Evolutionary conservation across 1,140 invertebrate species (phyloP), one percentile per base, ranked within the genome.

Genomic region (Pentalonia nigronervosa): DNA sequence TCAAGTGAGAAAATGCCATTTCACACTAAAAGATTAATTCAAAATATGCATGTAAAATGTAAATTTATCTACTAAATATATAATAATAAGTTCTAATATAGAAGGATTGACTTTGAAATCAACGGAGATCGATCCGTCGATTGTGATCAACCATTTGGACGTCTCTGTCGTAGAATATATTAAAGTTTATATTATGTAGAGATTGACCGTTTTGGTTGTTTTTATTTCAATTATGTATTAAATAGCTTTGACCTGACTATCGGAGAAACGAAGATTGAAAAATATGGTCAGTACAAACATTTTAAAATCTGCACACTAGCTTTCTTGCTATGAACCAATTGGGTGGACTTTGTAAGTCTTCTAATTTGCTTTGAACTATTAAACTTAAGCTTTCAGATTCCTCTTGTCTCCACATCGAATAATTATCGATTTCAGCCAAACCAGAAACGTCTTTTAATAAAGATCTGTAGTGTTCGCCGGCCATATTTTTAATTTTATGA

Each of bases 251-350:
- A 14, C 9, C 25, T n/a, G 60, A 67, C 30, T 41, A 41, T 41
- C 4, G 2, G 4, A 41, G 41, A 41, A 4, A 1, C 41, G 2
- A 4, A 41, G 41, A 41, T 4, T 6, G 30, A n/a, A 60, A 25
- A 60, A 67, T 67, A n/a, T 14, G 30, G 11, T 67, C 30, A 30
- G 9, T n/a, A 67, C 47, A 90, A 95, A 97, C 99, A 97, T 99
- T 99, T 96, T 99, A 99, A 90, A 99, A 96, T 96, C 97, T 99
- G 95, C 99, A 99, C n/a, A 99, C 96, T 84, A 99, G 95, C 95
- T 99, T 99, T 95, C 97, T 98, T 0, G 98, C 98, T 94, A 96
- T 97, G 60, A 95, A 95, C 95, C 99, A 99, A 95, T 99, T 97
- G 41, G 95, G 95, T 45, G 99, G 99, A 96, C 99, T 99, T 96